Base-by-base conservation (phyloP, 1,140 invertebrate genomes). In the Mamestra configurata region DNA sequence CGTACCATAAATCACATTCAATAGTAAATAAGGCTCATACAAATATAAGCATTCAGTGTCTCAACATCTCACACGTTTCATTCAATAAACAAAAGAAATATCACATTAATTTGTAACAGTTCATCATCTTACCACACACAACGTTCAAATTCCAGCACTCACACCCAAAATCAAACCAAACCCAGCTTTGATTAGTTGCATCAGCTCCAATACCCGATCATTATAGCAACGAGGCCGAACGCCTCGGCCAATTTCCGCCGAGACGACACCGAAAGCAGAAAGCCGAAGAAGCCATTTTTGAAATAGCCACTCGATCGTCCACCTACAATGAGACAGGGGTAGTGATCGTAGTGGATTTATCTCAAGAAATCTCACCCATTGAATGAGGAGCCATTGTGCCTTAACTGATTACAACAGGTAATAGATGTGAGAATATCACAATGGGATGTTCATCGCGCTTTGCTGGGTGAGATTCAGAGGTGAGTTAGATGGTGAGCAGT, bases 391-490 rank as follows among this genome's bases (percentile, higher is more conserved):
- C 79, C 70, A 81, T 81, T 81, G 80, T 81, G 70, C 75, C 11
- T 57, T 77, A 78, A 73, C 76, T 81, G 75, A 81, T 81, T 81
- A 81, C 68, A 64, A 64, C 80, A 81, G 80, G 80, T 81, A 81
- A 81, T 78, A 81, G 76, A 81, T 81, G 80, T 78, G 80, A 78
- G 57, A 64, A 61, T 53, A 35, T 66, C 75, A 37, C 73, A 81
- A 81, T 81, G 55, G 79, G 27, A 49, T 81, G 79, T 81, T 81
- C 79, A 49, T 66, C 68, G 53, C n/a, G 40, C 49, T 66, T 66
- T 0, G 18, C 13, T 43, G 49, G 31, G n/a, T 66, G 75, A 7
- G 59, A 24, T 40, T n/a, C 35, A 61, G 20, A 4, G 35, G 8
- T 13, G 1, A 3, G 4, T 11, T 5, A n/a, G 10, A 49, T 49